Conservation (phyloP, 2,888 invertebrate species). For the Dynastes grantii region DNA sequence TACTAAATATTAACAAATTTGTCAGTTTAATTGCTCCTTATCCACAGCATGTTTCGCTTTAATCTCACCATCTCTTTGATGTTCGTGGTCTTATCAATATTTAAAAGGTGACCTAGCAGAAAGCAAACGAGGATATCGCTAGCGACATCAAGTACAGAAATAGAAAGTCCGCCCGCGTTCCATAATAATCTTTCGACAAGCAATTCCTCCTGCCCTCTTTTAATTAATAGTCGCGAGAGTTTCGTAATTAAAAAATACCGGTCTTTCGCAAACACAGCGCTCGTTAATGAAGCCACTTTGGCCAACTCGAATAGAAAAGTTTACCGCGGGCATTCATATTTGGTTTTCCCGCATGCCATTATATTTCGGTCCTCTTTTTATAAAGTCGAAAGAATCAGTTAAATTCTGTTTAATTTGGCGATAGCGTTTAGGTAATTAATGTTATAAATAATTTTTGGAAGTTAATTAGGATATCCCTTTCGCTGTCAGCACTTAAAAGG, state of each 20-base stretch:
- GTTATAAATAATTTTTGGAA: conserved; percentile 10
- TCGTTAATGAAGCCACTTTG: conserved; percentile 38
- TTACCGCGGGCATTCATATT: conserved; percentile 5
- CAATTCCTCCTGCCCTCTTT: conserved; percentile 24
- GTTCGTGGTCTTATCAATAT: conserved; percentile 1
- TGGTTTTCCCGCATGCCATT: background rate
- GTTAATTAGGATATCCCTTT: conserved; percentile 7
- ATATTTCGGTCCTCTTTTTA: background rate
- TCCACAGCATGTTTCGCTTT: background rate
- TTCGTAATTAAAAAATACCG: conserved; percentile 36
- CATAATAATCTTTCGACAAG: conserved; percentile 39
- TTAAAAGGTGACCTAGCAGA: conserved; percentile 3
- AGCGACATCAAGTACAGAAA: conserved; percentile 17
- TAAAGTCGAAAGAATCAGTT: background rate
- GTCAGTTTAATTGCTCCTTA: background rate
- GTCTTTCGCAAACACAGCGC: conserved; percentile 26
- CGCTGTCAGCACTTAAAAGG: no score
- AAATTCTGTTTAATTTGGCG: conserved; percentile 8
- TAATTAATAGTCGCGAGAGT: conserved; percentile 41
- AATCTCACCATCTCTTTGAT: background rate
- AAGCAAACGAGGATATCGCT: background rate
- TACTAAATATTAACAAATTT: no score
- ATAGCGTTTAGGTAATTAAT: conserved; percentile 20
- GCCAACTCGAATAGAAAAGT: conserved; percentile 39
- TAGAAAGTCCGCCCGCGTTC: background rate